A percentile compares a stretch with the other conserved stretches of the same genome.
phyloP scores from a whole-genome alignment of 2,797 vertebrate genomes.

The Coilia nasus region DNA sequence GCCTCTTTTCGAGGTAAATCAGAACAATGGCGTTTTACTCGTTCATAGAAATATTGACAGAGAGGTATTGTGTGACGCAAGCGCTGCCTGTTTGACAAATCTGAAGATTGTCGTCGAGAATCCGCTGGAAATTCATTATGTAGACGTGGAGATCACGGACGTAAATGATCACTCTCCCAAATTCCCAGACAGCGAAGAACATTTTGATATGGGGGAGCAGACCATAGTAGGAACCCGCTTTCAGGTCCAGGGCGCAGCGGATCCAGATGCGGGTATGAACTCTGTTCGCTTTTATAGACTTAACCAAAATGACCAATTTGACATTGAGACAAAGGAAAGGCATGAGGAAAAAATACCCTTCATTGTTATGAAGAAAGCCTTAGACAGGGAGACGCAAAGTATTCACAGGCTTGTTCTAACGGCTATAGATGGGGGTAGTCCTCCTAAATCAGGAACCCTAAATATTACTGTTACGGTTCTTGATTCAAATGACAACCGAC shows the following conservation, averaged over 20 bases:
- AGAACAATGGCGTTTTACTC: constrained; percentile 67
- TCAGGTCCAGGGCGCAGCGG: constrained; percentile 41
- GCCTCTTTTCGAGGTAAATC: constrained; percentile 66
- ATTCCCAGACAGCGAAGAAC: constrained; percentile 58
- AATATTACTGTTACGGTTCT: constrained; percentile 49
- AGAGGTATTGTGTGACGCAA: constrained; percentile 62
- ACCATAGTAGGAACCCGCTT: constrained; percentile 58
- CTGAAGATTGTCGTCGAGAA: constrained; percentile 67
- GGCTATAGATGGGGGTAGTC: constrained; percentile 52
- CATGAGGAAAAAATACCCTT: constrained; percentile 72
- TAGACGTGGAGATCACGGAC: constrained; percentile 68
- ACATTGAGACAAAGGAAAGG: constrained; percentile 69
- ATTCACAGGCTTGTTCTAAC: constrained; percentile 37
- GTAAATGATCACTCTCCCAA: constrained; percentile 68
- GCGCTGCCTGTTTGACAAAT: constrained; percentile 57
- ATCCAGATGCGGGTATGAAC: constrained; percentile 64
- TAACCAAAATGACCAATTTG: constrained; percentile 71
- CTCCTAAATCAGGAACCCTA: constrained; percentile 43
- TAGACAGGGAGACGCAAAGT: constrained; percentile 71
- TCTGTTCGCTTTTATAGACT: constrained; percentile 62
- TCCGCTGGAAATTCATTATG: constrained; percentile 67
- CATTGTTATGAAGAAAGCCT: constrained; percentile 68
- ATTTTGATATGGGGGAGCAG: constrained; percentile 57
- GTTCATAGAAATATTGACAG: constrained; percentile 66
- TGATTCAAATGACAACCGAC: constrained; percentile 54